Conservation (phyloP, 2,797 vertebrate genomes). For the Eleutherodactylus coqui region DNA sequence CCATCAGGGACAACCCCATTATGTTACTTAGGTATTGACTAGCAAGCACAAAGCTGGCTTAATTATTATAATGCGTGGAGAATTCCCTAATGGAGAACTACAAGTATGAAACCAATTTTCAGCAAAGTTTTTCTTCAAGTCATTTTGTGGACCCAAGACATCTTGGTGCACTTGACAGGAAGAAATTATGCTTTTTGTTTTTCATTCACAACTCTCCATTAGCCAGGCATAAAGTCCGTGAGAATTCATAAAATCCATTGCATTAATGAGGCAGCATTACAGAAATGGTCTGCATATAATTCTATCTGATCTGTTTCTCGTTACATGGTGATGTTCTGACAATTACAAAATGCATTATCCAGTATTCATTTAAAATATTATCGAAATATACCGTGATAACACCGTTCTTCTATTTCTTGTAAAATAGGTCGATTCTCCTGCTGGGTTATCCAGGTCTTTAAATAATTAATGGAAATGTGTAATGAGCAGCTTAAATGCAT, state of each 20-base stretch:
- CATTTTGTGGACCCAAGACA: neutral
- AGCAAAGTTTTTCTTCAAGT: neutral
- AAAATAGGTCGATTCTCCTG: slow-evolving; percentile 53
- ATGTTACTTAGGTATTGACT: neutral
- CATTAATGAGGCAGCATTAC: neutral
- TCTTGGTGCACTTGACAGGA: neutral
- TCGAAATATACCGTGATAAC: slow-evolving; percentile 39
- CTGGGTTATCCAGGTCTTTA: slow-evolving; percentile 62
- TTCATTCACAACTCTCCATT: slow-evolving; percentile 16
- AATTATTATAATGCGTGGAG: no score
- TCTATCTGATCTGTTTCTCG: slow-evolving; percentile 23
- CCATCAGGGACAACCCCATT: neutral
- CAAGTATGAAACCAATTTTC: neutral
- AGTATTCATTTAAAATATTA: slow-evolving; percentile 34
- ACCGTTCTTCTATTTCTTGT: slow-evolving; percentile 18
- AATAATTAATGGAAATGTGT: slow-evolving; percentile 65
- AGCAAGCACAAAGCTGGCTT: neutral
- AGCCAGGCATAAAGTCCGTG: neutral
- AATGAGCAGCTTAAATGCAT: slow-evolving; percentile 67
- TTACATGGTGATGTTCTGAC: slow-evolving; percentile 42
- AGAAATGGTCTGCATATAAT: slow-evolving; percentile 12
- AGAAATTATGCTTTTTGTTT: neutral
- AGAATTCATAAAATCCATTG: slow-evolving; percentile 19
- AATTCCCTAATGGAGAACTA: no score
- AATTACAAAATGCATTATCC: slow-evolving; percentile 15